Percentiles rank a stretch among this genome's conserved stretches.
These are phyloP conservation scores for Lagodon rhomboides DNA, from an alignment of 2,797 vertebrate genomes.

Conservation along the genomic window DNA sequence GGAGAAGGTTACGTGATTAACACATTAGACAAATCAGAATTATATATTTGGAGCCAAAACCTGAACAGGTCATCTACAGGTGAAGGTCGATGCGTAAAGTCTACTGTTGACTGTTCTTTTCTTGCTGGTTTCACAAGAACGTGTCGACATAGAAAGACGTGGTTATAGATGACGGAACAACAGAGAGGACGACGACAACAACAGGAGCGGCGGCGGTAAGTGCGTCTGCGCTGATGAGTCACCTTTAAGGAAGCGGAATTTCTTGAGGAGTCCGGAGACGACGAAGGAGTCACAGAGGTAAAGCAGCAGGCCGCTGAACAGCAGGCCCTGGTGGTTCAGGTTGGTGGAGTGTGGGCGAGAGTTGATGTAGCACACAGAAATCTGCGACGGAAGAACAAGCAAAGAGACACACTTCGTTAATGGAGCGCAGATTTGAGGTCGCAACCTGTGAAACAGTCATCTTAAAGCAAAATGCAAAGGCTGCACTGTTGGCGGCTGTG, in stretches of 20 bases:
- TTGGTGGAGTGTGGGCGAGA: conserved; percentile 99
- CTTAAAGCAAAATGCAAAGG: neutral
- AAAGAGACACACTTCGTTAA: neutral
- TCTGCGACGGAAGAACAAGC: conserved; percentile 80
- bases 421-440: neutral
- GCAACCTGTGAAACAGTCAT: too few relatives aligned
- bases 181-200: too few relatives aligned
- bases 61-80: too few relatives aligned
- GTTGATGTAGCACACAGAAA: conserved; percentile 95
- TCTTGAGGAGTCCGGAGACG: conserved; percentile 94
- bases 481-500: conserved; percentile 1
- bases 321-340: conserved; percentile 90
- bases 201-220: neutral
- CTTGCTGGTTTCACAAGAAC: too few relatives aligned
- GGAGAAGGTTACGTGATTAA: too few relatives aligned
- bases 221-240: conserved; percentile 9
- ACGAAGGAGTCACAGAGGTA: conserved; percentile 99
- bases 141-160: too few relatives aligned
- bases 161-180: too few relatives aligned
- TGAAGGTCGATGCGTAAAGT: too few relatives aligned
- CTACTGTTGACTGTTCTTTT: too few relatives aligned
- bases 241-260: conserved; percentile 98
- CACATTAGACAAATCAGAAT: too few relatives aligned
- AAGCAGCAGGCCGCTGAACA: conserved; percentile 96
- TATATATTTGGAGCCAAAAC: too few relatives aligned